Evolutionary conservation across 2,888 invertebrate genomes (phyloP).

Genomic region (Papilio elwesi): DNA sequence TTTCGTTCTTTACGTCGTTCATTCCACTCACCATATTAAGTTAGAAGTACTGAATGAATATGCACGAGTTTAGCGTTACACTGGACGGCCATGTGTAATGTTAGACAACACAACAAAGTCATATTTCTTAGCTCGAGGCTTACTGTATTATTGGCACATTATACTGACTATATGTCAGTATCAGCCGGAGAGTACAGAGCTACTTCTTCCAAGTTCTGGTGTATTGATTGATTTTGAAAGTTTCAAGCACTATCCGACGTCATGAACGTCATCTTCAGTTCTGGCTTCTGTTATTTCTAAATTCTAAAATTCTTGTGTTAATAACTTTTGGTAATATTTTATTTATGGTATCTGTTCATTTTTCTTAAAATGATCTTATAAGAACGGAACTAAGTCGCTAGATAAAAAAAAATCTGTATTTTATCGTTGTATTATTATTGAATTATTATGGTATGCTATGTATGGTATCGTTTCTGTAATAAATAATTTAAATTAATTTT

Average conservation of each 20-base stretch:
- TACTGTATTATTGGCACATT: not conserved
- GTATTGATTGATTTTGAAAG: not conserved
- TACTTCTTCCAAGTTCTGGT: not conserved
- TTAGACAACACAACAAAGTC: no score
- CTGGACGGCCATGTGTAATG: no score
- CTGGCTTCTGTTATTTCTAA: no score
- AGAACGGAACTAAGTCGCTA: slow-evolving; percentile 57
- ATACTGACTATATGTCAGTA: not conserved
- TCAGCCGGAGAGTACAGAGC: not conserved
- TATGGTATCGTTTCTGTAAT: slow-evolving; percentile 82
- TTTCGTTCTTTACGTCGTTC: not conserved
- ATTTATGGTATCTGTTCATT: not conserved
- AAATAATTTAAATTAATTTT: slow-evolving; percentile 76
- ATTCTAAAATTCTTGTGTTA: no score
- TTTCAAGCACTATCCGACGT: not conserved
- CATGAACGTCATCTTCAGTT: not conserved
- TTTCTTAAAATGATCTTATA: slow-evolving; percentile 37
- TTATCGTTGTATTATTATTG: slow-evolving; percentile 76
- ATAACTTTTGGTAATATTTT: no score
- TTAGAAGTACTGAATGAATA: no score
- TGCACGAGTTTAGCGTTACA: not conserved
- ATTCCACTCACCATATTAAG: not conserved
- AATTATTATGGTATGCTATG: slow-evolving; percentile 76
- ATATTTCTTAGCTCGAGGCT: not conserved
- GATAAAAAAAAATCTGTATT: slow-evolving; percentile 65